Percentiles rank a stretch among this genome's conserved stretches.
phyloP scores from a whole-genome alignment of 2,888 invertebrate genomes.

The Eupithecia centaureata region DNA sequence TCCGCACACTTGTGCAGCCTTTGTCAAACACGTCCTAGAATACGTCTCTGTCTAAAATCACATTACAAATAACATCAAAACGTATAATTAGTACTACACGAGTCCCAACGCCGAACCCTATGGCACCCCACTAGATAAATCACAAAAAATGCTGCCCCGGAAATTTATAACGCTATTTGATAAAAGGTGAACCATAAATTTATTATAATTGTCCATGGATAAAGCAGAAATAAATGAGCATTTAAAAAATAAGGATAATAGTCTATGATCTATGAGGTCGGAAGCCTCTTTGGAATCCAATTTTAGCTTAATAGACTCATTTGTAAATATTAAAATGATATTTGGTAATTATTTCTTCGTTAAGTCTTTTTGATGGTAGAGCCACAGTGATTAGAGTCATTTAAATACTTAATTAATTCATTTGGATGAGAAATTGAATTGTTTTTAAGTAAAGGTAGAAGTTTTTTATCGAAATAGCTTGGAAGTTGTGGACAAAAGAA shows the following conservation, averaged over 20 bases:
- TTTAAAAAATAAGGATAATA: conserved; percentile 21
- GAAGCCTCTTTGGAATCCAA: conserved; percentile 35
- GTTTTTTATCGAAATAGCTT: too few relatives aligned
- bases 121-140: conserved; percentile 44
- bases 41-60: conserved; percentile 36
- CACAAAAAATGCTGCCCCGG: conserved; percentile 36
- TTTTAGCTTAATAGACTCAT: conserved; percentile 32
- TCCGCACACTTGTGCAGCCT: too few relatives aligned
- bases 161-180: conserved; percentile 44
- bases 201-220: conserved; percentile 39
- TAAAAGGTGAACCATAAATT: conserved; percentile 46
- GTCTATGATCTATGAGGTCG: conserved; percentile 26
- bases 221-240: conserved; percentile 29
- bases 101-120: conserved; percentile 44
- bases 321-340: conserved; percentile 33
- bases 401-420: conserved; percentile 5
- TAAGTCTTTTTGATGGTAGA: conserved; percentile 16
- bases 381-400: background rate
- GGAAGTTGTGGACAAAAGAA: too few relatives aligned
- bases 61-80: conserved; percentile 27
- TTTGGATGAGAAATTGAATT: background rate
- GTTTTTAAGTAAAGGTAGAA: too few relatives aligned
- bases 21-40: conserved; percentile 10
- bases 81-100: conserved; percentile 36
- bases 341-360: conserved; percentile 16